Evolutionary conservation across 30 jellyfish, hydroid and myxozoan species (phyloP), one percentile per base, ranked within the genome.

Genomic region (Phacellophora camtschatica): DNA sequence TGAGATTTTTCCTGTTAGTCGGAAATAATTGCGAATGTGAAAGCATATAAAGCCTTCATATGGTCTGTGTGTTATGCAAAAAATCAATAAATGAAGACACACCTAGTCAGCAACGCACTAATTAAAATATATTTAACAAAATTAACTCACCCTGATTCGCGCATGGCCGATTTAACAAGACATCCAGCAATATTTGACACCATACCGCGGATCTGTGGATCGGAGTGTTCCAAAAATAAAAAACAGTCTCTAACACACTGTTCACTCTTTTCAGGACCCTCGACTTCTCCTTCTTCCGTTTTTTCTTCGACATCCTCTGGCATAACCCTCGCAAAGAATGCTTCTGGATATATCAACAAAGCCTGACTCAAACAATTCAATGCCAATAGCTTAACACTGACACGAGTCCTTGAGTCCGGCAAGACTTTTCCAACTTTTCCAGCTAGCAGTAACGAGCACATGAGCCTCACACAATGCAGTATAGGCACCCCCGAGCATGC

Each of bases 401-500:
- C 99, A 16, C 99, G 84, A 2, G 99, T 81, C 29, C 84, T 71
- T 29, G 97, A 53, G 67, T 93, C 99, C 1, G 99, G 95, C 28
- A 93, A 37, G 33, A 93, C 53, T 39, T 72, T 5, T 0, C 99
- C 99, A 12, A 89, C 95, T 51, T 48, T 61, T 15, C 99, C 99
- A 20, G 85, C 83, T 24, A 93, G 82, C 18, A 93, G 80, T 36
- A 93, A 93, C 31, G 99, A 93, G 58, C 99, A 93, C 96, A 93
- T 86, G 37, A 93, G 81, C 34, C 99, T 90, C 0, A 93, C 94
- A 64, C 97, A 93, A 49, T 93, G 97, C 28, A 93, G 83, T 12
- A 82, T 51, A 1, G 99, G 99, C 34, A 93, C 97, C 15, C 97
- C 99, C 27, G 95, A 68, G 64, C 99, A 93, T 9, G 99, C 90